Percentiles rank a stretch among this genome's conserved stretches.
Conservation (phyloP, 2,888 invertebrate genomes). For the Ectemnius cavifrons region DNA sequence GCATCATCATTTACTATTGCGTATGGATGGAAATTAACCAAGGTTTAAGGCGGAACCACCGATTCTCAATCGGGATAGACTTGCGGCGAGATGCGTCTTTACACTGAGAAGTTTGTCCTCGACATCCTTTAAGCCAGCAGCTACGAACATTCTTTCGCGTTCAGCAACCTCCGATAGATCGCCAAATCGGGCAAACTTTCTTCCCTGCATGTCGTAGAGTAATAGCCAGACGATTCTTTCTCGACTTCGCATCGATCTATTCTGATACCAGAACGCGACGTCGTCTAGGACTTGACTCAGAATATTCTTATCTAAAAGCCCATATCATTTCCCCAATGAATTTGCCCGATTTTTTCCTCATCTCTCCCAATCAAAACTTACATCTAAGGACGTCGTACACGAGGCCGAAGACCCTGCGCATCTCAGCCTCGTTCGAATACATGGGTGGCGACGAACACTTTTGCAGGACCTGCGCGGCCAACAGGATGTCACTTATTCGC, state of each 20-base stretch:
- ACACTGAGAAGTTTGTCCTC: slow-evolving; percentile 84
- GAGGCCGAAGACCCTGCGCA: slow-evolving; percentile 85
- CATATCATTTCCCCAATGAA: not conserved
- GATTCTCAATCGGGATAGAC: slow-evolving; percentile 87
- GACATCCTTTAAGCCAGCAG: slow-evolving; percentile 78
- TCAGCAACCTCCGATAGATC: slow-evolving; percentile 49
- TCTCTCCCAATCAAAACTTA: slow-evolving; percentile 71
- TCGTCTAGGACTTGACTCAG: slow-evolving; percentile 84
- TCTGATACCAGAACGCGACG: slow-evolving; percentile 81
- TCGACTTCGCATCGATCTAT: slow-evolving; percentile 76
- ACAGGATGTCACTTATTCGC: slow-evolving; percentile 69
- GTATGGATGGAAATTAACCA: slow-evolving; percentile 61
- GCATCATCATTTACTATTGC: no score
- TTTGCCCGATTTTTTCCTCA: not conserved
- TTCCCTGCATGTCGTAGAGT: slow-evolving; percentile 84
- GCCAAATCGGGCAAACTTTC: slow-evolving; percentile 78
- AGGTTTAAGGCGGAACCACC: slow-evolving; percentile 85
- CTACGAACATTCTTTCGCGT: slow-evolving; percentile 61
- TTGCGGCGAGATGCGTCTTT: slow-evolving; percentile 86
- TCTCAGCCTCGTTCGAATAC: slow-evolving; percentile 83
- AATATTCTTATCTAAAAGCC: slow-evolving; percentile 82
- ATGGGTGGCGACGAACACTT: slow-evolving; percentile 32
- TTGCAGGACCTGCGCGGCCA: slow-evolving; percentile 67
- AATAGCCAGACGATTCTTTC: slow-evolving; percentile 83
- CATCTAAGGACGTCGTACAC: slow-evolving; percentile 88